A percentile compares a stretch with the other conserved stretches of the same genome.
Conservation (phyloP, 2,888 invertebrate genomes). For the Aelia acuminata region DNA sequence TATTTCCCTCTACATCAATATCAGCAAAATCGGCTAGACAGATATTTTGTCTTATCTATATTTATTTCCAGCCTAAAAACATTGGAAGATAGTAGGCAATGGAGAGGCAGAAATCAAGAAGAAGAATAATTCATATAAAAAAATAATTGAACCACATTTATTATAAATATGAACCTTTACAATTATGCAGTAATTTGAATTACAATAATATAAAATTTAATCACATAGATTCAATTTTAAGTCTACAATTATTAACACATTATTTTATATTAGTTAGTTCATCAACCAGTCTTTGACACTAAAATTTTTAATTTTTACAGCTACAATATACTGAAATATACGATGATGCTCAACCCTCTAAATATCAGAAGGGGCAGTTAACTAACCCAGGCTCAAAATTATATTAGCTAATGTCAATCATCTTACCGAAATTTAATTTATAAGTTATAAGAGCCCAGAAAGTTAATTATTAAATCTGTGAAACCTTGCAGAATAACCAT, state of each 20-base stretch:
- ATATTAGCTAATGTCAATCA: neutral
- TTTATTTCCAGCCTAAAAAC: too few relatives aligned
- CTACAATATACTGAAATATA: too few relatives aligned
- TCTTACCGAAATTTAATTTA: neutral
- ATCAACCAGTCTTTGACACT: neutral
- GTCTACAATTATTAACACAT: too few relatives aligned
- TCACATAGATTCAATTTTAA: neutral
- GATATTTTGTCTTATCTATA: too few relatives aligned
- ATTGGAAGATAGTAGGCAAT: neutral
- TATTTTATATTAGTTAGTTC: neutral
- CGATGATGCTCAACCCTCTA: too few relatives aligned
- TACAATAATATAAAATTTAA: neutral
- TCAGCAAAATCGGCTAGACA: too few relatives aligned
- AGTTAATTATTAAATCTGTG: neutral
- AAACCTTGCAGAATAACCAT: neutral
- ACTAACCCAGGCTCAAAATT: neutral
- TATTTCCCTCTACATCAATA: too few relatives aligned
- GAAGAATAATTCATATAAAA: neutral
- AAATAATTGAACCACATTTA: neutral
- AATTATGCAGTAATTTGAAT: neutral
- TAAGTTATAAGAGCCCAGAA: neutral
- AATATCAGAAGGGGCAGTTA: neutral
- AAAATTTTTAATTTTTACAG: neutral
- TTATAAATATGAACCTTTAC: neutral
- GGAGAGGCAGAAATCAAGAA: neutral